A percentile compares a stretch with the other conserved stretches of the same genome.
These are phyloP conservation scores for Chaunax sp. DNA, from an alignment of 2,797 vertebrate genomes.

Conservation along the genomic window DNA sequence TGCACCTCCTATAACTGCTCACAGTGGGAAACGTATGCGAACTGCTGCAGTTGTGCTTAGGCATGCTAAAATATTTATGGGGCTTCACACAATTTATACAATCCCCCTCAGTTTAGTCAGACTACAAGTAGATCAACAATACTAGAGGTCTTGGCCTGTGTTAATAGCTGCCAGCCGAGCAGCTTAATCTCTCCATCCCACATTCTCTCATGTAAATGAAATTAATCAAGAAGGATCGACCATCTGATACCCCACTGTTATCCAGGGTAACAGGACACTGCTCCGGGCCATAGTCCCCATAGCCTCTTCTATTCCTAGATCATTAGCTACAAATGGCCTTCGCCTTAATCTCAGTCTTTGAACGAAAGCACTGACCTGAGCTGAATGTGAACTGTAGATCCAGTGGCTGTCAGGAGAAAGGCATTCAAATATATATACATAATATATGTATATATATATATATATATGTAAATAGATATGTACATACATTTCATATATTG, in stretches of 20 bases:
- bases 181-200: slow-evolving; percentile 56
- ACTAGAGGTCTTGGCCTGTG: slow-evolving; percentile 57
- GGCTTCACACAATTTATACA: neutral
- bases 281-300: slow-evolving; percentile 12
- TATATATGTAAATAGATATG: too few species aligned
- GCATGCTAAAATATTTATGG: slow-evolving; percentile 13
- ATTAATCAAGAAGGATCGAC: slow-evolving; percentile 65
- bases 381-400: neutral
- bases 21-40: neutral
- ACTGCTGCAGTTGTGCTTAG: neutral
- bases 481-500: too few species aligned
- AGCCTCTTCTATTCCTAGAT: slow-evolving; percentile 64
- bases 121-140: slow-evolving; percentile 40
- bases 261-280: slow-evolving; percentile 60
- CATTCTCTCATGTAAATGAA: slow-evolving; percentile 64
- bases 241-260: slow-evolving; percentile 58
- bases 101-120: slow-evolving; percentile 15
- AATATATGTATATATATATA: too few species aligned
- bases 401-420: neutral
- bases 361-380: slow-evolving; percentile 17
- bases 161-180: slow-evolving; percentile 57
- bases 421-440: neutral
- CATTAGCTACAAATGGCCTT: slow-evolving; percentile 48
- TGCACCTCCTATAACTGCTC: neutral
- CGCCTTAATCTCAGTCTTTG: slow-evolving; percentile 25